Percentiles rank a stretch among this genome's conserved stretches.
Evolutionary conservation across 2,888 invertebrate genomes (phyloP).

Genomic region (Cacoxenus indagator): DNA sequence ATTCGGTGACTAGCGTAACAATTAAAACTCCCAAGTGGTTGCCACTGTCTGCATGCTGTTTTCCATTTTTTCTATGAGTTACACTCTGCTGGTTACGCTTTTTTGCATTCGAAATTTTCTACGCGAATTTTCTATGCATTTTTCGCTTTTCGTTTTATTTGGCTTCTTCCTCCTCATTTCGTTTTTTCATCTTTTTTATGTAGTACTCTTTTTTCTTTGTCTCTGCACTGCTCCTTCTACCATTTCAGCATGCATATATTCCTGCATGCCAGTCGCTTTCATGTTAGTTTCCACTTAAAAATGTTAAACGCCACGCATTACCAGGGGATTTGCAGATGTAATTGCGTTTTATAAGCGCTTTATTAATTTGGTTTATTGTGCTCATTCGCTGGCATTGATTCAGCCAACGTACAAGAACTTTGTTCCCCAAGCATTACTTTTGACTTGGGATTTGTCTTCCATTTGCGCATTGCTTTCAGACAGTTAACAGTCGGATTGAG

Average conservation of each 20-base stretch:
- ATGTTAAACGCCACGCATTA: slow-evolving; percentile 19
- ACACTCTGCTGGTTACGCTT: neutral
- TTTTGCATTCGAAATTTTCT: neutral
- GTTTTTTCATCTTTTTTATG: neutral
- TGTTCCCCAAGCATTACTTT: neutral
- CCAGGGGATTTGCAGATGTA: slow-evolving; percentile 16
- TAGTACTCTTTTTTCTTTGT: neutral
- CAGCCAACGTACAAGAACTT: neutral
- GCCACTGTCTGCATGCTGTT: slow-evolving; percentile 4
- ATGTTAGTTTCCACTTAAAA: slow-evolving; percentile 20
- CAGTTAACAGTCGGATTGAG: neutral
- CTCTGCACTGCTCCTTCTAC: neutral
- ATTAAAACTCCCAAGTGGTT: slow-evolving; percentile 17
- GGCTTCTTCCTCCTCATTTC: neutral
- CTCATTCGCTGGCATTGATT: slow-evolving; percentile 10
- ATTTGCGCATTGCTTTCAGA: neutral
- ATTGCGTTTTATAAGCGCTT: slow-evolving; percentile 20
- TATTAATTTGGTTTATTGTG: slow-evolving; percentile 15
- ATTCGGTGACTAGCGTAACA: neutral
- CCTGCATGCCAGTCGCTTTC: neutral
- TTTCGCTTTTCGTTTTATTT: no score
- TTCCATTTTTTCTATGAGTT: neutral
- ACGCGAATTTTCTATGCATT: neutral
- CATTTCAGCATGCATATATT: neutral
- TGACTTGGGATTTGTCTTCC: slow-evolving; percentile 8